Percentiles rank a stretch among this genome's conserved stretches.
phyloP scores from a whole-genome alignment of 2,797 vertebrate species.

The Pteronotus mesoamericanus region DNA sequence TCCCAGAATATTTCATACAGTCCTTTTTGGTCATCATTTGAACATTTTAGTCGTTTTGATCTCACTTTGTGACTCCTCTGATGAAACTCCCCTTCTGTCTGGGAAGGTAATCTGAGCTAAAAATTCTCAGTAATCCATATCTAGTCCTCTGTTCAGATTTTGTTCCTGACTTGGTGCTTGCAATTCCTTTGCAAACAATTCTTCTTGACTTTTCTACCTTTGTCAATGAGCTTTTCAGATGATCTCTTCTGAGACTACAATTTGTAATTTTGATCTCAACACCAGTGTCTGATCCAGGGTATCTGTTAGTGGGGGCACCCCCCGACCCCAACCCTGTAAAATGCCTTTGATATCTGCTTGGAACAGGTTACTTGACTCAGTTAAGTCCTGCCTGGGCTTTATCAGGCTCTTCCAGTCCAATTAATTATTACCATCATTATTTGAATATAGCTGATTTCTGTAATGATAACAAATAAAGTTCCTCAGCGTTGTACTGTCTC shows the following conservation, averaged over 20 bases:
- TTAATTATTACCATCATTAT: not conserved
- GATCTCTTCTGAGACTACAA: not conserved
- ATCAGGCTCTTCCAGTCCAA: not conserved
- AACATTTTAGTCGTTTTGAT: conserved; percentile 3
- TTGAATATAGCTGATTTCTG: not conserved
- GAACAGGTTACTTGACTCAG: not conserved
- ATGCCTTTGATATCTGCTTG: not conserved
- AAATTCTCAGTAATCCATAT: not conserved
- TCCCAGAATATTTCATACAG: not conserved
- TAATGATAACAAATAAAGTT: not conserved
- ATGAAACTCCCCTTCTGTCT: not conserved
- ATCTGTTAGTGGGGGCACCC: not conserved
- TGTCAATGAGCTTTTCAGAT: not conserved
- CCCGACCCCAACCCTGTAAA: not conserved
- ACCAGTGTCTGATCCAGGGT: not conserved
- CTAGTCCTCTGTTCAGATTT: not conserved
- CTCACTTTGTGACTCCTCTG: not conserved
- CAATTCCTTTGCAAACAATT: not conserved
- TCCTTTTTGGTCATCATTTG: not conserved
- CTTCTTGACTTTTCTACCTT: not conserved
- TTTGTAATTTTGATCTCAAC: not conserved
- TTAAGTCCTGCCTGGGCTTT: not conserved
- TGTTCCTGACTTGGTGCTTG: not conserved
- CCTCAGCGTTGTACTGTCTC: not conserved
- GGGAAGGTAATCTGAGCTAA: not conserved